A percentile compares a stretch with the other conserved stretches of the same genome.
phyloP scores from a whole-genome alignment of 2,888 invertebrate species.

The Adineta ricciae region DNA sequence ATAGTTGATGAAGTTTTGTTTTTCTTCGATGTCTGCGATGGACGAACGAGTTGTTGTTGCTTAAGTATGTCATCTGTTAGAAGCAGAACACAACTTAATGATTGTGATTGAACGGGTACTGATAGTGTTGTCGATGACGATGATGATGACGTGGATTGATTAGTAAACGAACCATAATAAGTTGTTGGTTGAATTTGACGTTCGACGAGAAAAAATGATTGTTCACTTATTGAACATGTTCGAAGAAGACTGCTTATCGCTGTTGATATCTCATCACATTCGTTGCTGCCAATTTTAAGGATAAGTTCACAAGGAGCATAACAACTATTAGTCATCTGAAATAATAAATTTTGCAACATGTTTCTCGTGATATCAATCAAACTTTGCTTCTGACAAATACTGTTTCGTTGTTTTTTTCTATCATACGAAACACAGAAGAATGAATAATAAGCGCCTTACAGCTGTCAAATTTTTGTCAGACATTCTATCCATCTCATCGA shows the following conservation, averaged over 20 bases:
- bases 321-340: neutral
- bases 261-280: neutral
- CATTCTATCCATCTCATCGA: neutral
- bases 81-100: constrained; percentile 18
- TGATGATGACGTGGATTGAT: neutral
- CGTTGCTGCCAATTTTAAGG: constrained; percentile 9
- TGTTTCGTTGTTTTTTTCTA: too few relatives aligned
- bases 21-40: neutral
- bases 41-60: constrained; percentile 3
- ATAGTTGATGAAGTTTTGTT: neutral
- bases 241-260: neutral
- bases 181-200: constrained; percentile 8
- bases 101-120: neutral
- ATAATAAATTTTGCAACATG: neutral
- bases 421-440: neutral
- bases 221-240: neutral
- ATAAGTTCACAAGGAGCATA: neutral
- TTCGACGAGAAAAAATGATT: constrained; percentile 12
- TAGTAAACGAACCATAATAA: constrained; percentile 5
- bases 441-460: neutral
- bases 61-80: constrained; percentile 17
- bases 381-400: too few relatives aligned
- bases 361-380: neutral
- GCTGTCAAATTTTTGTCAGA: neutral
- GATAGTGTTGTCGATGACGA: neutral